A percentile compares a stretch with the other conserved stretches of the same genome.
Evolutionary conservation across 2,797 vertebrate species (phyloP).

Genomic region (Paguma larvata): DNA sequence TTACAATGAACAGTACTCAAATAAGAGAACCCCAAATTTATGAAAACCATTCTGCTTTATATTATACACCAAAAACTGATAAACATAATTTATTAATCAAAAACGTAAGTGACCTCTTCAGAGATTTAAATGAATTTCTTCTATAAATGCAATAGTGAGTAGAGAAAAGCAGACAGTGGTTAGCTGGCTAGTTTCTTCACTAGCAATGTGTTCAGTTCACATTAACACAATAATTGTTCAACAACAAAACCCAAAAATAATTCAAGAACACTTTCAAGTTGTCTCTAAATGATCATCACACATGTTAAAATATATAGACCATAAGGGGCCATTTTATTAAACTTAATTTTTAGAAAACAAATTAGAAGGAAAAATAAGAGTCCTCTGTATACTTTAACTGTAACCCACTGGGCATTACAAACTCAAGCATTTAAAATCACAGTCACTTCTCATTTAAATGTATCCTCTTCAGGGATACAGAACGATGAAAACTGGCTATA

Average conservation of each 20-base stretch:
- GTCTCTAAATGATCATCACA: slow-evolving; percentile 45
- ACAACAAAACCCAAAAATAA: slow-evolving; percentile 44
- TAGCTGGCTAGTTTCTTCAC: not conserved
- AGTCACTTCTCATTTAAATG: slow-evolving; percentile 28
- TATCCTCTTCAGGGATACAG: not conserved
- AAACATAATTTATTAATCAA: slow-evolving; percentile 50
- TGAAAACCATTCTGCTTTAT: slow-evolving; percentile 39
- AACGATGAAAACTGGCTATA: not conserved
- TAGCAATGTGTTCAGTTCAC: slow-evolving; percentile 47
- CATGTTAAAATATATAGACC: slow-evolving; percentile 31
- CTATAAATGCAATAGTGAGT: slow-evolving; percentile 19
- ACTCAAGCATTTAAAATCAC: slow-evolving; percentile 48
- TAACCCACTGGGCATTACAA: slow-evolving; percentile 20
- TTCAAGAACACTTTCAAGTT: slow-evolving; percentile 16
- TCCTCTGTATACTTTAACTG: not conserved
- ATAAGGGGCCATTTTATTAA: not conserved
- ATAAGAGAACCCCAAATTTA: not conserved
- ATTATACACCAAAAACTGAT: not conserved
- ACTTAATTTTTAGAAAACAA: slow-evolving; percentile 52
- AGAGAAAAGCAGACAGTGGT: slow-evolving; percentile 49
- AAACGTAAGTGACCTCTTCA: not conserved
- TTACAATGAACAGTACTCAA: not conserved
- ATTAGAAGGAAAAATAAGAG: not conserved
- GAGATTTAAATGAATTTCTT: slow-evolving; percentile 59
- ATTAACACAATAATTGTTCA: slow-evolving; percentile 14